Conservation (phyloP, 1,140 invertebrate species). For the Physella acuta region DNA sequence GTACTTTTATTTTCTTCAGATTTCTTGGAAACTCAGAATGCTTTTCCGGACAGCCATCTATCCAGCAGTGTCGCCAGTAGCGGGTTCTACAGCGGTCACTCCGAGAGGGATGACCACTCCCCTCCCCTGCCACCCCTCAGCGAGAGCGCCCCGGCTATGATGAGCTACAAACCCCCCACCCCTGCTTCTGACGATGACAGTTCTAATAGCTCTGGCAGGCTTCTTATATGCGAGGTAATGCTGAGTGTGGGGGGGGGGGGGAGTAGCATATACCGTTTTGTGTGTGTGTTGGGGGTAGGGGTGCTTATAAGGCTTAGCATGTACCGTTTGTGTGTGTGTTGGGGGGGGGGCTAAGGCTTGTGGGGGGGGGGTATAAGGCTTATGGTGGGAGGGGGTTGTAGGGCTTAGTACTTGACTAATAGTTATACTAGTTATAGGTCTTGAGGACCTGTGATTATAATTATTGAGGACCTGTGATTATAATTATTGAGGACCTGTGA, state of each 20-base stretch:
- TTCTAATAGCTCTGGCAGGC: slow-evolving; percentile 17
- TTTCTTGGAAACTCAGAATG: background rate
- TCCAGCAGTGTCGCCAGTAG: slow-evolving; percentile 52
- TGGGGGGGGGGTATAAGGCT: too few relatives aligned
- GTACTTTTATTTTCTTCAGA: slow-evolving; percentile 2
- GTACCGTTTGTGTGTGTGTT: background rate
- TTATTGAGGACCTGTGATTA: too few relatives aligned
- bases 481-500: too few relatives aligned
- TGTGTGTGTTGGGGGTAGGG: background rate
- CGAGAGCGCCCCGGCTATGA: slow-evolving; percentile 44
- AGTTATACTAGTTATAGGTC: too few relatives aligned
- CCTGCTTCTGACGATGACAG: slow-evolving; percentile 20
- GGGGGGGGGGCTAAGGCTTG: too few relatives aligned
- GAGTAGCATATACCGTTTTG: background rate
- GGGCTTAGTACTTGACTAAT: too few relatives aligned
- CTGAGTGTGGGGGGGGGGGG: too few relatives aligned
- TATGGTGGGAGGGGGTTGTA: too few relatives aligned
- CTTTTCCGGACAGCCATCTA: slow-evolving; percentile 30
- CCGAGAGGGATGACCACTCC: slow-evolving; percentile 62
- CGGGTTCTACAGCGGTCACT: slow-evolving; percentile 49
- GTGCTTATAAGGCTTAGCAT: background rate
- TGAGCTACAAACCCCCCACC: slow-evolving; percentile 24
- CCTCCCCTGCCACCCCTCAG: slow-evolving; percentile 65
- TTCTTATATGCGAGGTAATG: slow-evolving; percentile 19
- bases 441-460: too few relatives aligned